Percentiles rank a stretch among this genome's conserved stretches.
These are phyloP conservation scores for Tetramorium simillimum DNA, from an alignment of 1,140 invertebrate genomes.

Conservation along the genomic window DNA sequence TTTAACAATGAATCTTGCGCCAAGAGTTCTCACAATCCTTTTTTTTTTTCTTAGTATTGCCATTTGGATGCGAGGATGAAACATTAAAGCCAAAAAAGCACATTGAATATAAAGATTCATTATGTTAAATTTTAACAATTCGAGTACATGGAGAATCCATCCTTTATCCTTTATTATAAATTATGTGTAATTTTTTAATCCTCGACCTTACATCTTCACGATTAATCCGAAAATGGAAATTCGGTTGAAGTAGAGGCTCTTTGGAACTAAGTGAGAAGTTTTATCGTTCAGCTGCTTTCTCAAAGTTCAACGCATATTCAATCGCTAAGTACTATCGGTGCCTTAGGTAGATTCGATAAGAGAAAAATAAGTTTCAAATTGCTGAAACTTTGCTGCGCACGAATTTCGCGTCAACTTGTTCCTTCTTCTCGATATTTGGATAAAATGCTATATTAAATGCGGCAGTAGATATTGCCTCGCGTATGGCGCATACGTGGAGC, in stretches of 20 bases:
- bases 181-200: neutral
- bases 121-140: slow-evolving; percentile 12
- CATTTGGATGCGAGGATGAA: neutral
- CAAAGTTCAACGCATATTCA: neutral
- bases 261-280: slow-evolving; percentile 23
- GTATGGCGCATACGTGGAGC: neutral
- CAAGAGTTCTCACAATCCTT: neutral
- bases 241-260: neutral
- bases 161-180: neutral
- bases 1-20: neutral
- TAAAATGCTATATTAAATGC: neutral
- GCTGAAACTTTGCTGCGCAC: neutral
- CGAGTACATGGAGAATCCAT: neutral
- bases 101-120: neutral
- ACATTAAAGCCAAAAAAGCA: neutral
- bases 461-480: neutral
- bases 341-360: neutral
- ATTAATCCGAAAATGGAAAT: neutral
- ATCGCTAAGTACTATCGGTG: neutral
- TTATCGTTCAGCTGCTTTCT: neutral
- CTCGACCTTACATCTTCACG: neutral
- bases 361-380: neutral
- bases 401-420: neutral
- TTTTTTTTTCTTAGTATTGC: neutral
- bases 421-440: neutral